Evolutionary conservation across 2,113 vertebrate genomes (phyloP).

Genomic region (Pteronura brasiliensis): DNA sequence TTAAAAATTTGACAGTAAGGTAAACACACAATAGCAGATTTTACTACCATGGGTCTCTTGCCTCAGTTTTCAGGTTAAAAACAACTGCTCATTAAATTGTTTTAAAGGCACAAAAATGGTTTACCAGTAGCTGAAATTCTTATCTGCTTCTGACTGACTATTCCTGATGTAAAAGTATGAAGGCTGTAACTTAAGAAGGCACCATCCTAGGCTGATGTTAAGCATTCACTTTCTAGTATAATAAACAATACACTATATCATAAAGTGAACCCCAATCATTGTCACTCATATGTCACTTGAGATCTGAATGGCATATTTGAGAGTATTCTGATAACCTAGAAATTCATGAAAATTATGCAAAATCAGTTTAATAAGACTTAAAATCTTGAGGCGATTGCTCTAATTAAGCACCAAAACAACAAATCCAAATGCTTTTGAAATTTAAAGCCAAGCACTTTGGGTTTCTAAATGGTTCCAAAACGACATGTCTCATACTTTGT

Average conservation of each 20-base stretch:
- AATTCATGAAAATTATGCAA: neutral
- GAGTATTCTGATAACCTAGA: neutral
- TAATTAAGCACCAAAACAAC: neutral
- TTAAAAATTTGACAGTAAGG: neutral
- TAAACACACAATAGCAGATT: neutral
- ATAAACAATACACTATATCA: neutral
- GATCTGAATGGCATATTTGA: neutral
- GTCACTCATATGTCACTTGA: neutral
- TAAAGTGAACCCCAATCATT: neutral
- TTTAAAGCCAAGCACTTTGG: neutral
- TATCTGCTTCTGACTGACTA: neutral
- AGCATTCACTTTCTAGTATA: neutral
- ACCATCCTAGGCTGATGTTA: neutral
- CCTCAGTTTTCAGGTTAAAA: neutral
- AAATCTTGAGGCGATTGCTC: neutral
- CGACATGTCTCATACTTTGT: neutral
- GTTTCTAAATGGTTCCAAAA: neutral
- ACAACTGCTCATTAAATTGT: neutral
- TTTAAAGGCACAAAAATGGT: neutral
- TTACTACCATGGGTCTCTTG: neutral
- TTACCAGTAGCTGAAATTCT: neutral
- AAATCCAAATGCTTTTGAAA: slow-evolving; percentile 19
- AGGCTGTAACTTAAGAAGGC: neutral
- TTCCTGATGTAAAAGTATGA: neutral
- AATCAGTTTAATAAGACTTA: neutral